Conservation (phyloP, 1,140 invertebrate genomes). For the Pogonomyrmex barbatus region DNA sequence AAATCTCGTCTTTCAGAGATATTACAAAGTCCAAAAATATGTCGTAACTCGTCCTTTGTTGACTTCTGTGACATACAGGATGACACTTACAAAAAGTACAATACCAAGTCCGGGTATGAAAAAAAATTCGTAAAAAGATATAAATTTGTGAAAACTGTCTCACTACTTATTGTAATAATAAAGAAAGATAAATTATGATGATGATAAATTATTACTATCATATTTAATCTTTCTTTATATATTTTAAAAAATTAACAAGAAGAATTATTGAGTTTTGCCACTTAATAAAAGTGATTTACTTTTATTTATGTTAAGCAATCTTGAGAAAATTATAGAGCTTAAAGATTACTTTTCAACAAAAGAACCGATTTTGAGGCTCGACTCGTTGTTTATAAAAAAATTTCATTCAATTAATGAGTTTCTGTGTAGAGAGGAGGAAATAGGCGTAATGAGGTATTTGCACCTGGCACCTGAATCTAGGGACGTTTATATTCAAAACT, state of each 20-base stretch:
- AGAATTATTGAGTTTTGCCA: background rate
- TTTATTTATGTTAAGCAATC: background rate
- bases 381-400: background rate
- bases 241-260: background rate
- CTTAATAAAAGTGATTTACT: background rate
- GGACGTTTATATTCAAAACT: slow-evolving; percentile 63
- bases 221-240: background rate
- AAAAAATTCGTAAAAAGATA: background rate
- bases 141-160: background rate
- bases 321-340: background rate
- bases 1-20: background rate
- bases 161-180: background rate
- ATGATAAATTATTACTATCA: too few relatives aligned
- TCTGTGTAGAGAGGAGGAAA: background rate
- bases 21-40: background rate
- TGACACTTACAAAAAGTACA: background rate
- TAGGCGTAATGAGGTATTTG: background rate
- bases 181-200: background rate
- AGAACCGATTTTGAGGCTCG: background rate
- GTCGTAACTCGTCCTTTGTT: background rate
- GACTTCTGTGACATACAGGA: background rate
- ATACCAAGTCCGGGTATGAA: background rate
- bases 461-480: background rate
- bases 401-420: background rate
- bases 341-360: background rate